phyloP scores from a whole-genome alignment of 2,888 invertebrate species.

The Aphidoletes aphidimyza region DNA sequence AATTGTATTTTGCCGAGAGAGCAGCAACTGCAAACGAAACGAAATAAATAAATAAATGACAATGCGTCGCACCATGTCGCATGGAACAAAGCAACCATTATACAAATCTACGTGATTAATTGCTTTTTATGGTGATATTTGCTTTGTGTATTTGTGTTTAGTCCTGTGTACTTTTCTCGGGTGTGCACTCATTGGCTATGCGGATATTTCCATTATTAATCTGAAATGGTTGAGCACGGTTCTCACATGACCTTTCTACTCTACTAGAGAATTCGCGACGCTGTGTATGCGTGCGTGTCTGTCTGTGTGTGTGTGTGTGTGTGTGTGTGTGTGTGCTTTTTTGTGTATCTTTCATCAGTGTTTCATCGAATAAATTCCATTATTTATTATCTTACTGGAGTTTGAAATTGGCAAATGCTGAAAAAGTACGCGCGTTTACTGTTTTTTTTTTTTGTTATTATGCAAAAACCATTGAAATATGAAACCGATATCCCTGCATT shows the following conservation, averaged over 20 bases:
- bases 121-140: conserved; percentile 52
- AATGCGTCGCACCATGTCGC: conserved; percentile 45
- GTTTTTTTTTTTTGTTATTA: too few species aligned
- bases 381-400: background rate
- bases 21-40: conserved; percentile 5
- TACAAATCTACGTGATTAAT: conserved; percentile 53
- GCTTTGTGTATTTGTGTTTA: conserved; percentile 14
- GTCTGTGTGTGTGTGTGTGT: too few species aligned
- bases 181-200: conserved; percentile 9
- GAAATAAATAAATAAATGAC: conserved; percentile 43
- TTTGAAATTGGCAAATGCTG: background rate
- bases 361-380: conserved; percentile 37
- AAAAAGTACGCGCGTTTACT: too few species aligned
- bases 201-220: conserved; percentile 34
- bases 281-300: too few species aligned
- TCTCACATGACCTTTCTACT: too few species aligned
- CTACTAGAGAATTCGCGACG: background rate
- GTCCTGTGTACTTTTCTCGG: background rate
- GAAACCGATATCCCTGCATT: too few species aligned
- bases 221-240: background rate
- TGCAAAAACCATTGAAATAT: too few species aligned
- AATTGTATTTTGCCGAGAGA: background rate
- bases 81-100: conserved; percentile 29
- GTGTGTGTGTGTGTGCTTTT: too few species aligned
- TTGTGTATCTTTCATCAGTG: background rate